Conservation (phyloP, 23 tunicate genomes). For the Clavelina lepadiformis region DNA sequence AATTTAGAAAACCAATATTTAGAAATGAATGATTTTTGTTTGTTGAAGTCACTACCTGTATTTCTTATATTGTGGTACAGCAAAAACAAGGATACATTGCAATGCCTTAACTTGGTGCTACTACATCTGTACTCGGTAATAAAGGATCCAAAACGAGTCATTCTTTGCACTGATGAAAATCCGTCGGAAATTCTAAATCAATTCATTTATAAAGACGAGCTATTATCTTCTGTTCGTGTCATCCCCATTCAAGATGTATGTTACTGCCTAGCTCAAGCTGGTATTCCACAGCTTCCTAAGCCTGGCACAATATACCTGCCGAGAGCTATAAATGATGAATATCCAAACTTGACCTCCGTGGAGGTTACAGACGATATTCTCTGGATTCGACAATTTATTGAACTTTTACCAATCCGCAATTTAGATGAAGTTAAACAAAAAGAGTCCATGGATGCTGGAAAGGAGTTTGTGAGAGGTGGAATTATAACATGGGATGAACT, state of each 20-base stretch:
- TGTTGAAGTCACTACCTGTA: not conserved
- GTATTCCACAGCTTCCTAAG: not conserved
- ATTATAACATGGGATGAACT: slow-evolving; percentile 52
- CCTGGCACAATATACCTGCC: not conserved
- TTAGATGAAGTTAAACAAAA: not conserved
- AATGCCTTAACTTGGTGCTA: slow-evolving; percentile 6
- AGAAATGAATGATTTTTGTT: slow-evolving; percentile 17
- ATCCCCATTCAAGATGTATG: not conserved
- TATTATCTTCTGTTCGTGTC: not conserved
- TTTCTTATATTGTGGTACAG: slow-evolving; percentile 39
- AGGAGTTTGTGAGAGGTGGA: slow-evolving; percentile 44
- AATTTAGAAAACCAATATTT: slow-evolving; percentile 10
- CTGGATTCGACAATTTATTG: slow-evolving; percentile 26
- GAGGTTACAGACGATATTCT: not conserved
- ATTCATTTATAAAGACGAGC: not conserved
- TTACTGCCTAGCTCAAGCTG: not conserved
- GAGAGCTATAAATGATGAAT: not conserved
- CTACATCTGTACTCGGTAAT: slow-evolving; percentile 7
- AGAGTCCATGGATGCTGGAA: slow-evolving; percentile 10
- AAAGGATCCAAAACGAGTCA: slow-evolving; percentile 2
- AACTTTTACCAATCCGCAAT: slow-evolving; percentile 7
- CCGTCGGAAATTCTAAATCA: not conserved
- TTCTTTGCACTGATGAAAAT: slow-evolving; percentile 3
- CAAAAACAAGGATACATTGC: not conserved
- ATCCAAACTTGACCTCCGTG: not conserved